A percentile compares a stretch with the other conserved stretches of the same genome.
phyloP scores from a whole-genome alignment of 1,140 invertebrate species.

The Bathynomus jamesi region DNA sequence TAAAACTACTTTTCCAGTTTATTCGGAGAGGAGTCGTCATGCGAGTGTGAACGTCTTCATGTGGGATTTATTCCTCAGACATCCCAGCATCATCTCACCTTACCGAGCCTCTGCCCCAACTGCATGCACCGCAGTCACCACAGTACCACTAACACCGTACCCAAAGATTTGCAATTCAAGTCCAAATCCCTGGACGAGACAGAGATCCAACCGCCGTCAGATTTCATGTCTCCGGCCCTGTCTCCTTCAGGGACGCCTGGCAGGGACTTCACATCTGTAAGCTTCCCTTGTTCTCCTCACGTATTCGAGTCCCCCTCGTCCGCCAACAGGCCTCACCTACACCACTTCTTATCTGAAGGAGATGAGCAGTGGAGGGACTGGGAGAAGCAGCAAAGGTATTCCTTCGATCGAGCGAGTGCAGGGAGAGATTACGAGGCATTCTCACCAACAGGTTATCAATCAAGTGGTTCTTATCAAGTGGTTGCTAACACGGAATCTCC shows the following conservation, averaged over 20 bases:
- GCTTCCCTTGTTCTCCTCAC: background rate
- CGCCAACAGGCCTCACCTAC: background rate
- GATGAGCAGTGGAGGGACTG: background rate
- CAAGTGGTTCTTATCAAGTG: background rate
- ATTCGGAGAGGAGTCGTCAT: background rate
- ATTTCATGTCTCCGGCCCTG: background rate
- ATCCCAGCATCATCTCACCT: background rate
- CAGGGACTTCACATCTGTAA: background rate
- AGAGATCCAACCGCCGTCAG: background rate
- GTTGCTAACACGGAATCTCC: background rate
- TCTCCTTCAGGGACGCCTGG: background rate
- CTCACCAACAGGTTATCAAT: background rate
- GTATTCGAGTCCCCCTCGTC: background rate
- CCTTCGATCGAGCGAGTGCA: background rate
- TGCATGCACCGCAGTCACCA: background rate
- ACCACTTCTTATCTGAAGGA: background rate
- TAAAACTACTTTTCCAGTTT: background rate
- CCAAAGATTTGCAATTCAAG: background rate
- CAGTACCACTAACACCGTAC: too few relatives aligned
- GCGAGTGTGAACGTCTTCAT: background rate
- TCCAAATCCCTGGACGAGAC: background rate
- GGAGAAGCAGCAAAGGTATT: background rate
- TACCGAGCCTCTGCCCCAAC: background rate
- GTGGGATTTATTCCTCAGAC: background rate
- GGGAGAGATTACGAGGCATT: background rate